Conservation (phyloP, 1,140 invertebrate genomes). For the Drosophila nikananu region DNA sequence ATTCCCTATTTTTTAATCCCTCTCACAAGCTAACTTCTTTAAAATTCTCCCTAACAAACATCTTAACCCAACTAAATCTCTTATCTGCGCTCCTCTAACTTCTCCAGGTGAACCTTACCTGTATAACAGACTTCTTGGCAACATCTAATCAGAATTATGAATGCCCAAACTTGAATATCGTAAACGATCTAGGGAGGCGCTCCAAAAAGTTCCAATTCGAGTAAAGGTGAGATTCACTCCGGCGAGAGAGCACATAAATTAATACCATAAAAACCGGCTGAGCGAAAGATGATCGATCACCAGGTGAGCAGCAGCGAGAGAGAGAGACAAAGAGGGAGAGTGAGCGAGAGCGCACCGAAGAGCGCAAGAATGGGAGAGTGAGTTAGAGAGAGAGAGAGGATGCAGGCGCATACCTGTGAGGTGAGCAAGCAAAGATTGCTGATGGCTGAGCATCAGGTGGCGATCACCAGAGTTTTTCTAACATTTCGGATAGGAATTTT, state of each 20-base stretch:
- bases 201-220: slow-evolving; percentile 69
- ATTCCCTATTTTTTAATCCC: not conserved
- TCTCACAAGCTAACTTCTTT: slow-evolving; percentile 44
- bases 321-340: slow-evolving; percentile 12
- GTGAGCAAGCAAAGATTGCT: slow-evolving; percentile 29
- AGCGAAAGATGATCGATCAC: slow-evolving; percentile 79
- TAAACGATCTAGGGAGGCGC: slow-evolving; percentile 49
- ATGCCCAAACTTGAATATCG: slow-evolving; percentile 62
- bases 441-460: slow-evolving; percentile 39
- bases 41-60: not conserved
- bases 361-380: slow-evolving; percentile 15
- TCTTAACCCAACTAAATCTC: slow-evolving; percentile 20
- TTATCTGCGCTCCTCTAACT: slow-evolving; percentile 14
- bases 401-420: slow-evolving; percentile 53
- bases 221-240: slow-evolving; percentile 78
- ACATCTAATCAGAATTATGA: slow-evolving; percentile 43
- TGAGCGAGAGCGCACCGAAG: not conserved
- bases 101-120: slow-evolving; percentile 23
- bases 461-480: slow-evolving; percentile 21
- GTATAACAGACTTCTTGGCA: slow-evolving; percentile 55
- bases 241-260: slow-evolving; percentile 70
- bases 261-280: slow-evolving; percentile 56
- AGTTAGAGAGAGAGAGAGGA: slow-evolving; percentile 21
- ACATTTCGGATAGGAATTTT: slow-evolving; percentile 36
- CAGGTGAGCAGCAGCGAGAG: slow-evolving; percentile 32